phyloP scores from a whole-genome alignment of 1,140 invertebrate species.

The Pseudomyrmex pallidus region DNA sequence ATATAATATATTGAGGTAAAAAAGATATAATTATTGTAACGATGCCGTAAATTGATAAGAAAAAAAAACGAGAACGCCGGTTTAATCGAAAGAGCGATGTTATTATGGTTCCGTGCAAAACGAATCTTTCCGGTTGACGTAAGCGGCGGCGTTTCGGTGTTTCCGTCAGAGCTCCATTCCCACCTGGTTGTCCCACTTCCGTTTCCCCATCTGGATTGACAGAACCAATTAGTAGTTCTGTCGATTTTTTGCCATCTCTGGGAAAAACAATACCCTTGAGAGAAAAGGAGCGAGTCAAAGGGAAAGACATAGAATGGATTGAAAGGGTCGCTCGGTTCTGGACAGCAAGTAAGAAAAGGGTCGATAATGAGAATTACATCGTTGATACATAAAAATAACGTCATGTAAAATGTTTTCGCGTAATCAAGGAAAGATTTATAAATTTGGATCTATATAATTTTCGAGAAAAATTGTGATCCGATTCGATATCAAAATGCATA shows the following conservation, averaged over 20 bases:
- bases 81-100: constrained; percentile 58
- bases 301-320: constrained; percentile 7
- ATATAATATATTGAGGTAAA: not conserved
- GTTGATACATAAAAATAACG: not conserved
- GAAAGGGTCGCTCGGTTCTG: not conserved
- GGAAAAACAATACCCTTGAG: constrained; percentile 56
- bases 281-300: constrained; percentile 13
- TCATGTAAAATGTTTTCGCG: not conserved
- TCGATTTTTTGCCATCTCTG: constrained; percentile 70
- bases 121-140: constrained; percentile 64
- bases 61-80: constrained; percentile 11
- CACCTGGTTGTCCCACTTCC: not conserved
- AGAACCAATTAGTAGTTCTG: constrained; percentile 76
- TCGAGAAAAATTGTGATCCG: not conserved
- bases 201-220: constrained; percentile 64
- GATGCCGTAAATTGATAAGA: not conserved
- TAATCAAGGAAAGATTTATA: not conserved
- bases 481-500: too few species aligned
- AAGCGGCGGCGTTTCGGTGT: constrained; percentile 29
- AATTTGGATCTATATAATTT: constrained; percentile 10
- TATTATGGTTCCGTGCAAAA: constrained; percentile 40
- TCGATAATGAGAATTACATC: constrained; percentile 16
- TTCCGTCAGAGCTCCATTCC: constrained; percentile 38
- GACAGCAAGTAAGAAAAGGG: not conserved
- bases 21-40: not conserved